Evolutionary conservation across 1,140 invertebrate species (phyloP), one percentile per base, ranked within the genome.

Genomic region (Cephus cinctus): DNA sequence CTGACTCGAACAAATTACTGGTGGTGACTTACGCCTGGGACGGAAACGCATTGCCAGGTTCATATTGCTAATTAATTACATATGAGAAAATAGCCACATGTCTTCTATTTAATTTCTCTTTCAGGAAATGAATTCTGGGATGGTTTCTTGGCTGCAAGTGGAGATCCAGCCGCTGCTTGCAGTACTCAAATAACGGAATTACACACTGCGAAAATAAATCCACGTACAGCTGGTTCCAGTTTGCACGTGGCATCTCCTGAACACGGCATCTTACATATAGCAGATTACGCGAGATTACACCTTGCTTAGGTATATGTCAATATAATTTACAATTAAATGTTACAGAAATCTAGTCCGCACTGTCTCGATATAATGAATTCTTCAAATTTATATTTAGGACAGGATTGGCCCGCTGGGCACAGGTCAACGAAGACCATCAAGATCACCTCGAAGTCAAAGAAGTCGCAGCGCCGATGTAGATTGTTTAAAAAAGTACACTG

Each of bases 1-100:
- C 52, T 0, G 69, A 81, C 35, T 64, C 57, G 19, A 79, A 77
- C 18, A 83, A 83, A 59, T 59, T 84, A 2, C 59, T 85, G 36
- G 76, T 86, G 6, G 79, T 84, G 3, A 84, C 80, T 1, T 86
- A 86, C 53, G 81, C 85, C 1, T 84, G 83, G 80, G 84, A 86
- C 61, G 80, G 81, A 5, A 87, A 87, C 56, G 77, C 84, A 1
- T 73, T 84, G 42, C 84, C 84, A 2, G 84, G 84, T 55, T 83
- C 81, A 50, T 47, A 32, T 49, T 2, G 12, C 30, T 40, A 20
- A 45, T 36, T 12, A 5, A 15, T 36, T n/a, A n/a, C n/a, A n/a
- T n/a, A n/a, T n/a, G n/a, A n/a, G n/a, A n/a, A 31, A 43, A 27
- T 19, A 18, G 21, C n/a, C 4, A 19, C 8, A 20, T 32, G 3